Percentiles rank a stretch among this genome's conserved stretches.
These are phyloP conservation scores for Acanthurus lineatus DNA, from an alignment of 2,797 vertebrate species.

Conservation along the genomic window DNA sequence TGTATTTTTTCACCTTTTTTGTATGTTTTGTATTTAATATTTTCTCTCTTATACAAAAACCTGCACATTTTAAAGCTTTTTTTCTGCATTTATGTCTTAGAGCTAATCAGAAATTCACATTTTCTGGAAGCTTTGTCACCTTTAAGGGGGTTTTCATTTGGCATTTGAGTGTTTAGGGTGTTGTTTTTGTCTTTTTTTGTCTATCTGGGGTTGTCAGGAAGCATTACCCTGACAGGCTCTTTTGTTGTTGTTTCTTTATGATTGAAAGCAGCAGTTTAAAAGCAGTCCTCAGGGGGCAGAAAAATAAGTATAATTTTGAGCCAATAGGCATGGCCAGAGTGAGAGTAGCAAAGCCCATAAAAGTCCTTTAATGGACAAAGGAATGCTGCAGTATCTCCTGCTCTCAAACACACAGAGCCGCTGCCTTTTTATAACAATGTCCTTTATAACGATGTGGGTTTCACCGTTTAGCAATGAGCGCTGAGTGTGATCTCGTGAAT, in stretches of 20 bases:
- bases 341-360: constrained; percentile 69
- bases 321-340: constrained; percentile 62
- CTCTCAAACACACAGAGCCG: constrained; percentile 54
- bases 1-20: not conserved
- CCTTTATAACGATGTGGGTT: constrained; percentile 64
- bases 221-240: constrained; percentile 72
- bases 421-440: constrained; percentile 67
- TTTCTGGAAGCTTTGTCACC: constrained; percentile 18
- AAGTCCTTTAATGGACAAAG: constrained; percentile 78
- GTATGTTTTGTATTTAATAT: not conserved
- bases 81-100: constrained; percentile 1
- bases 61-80: not conserved
- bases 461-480: constrained; percentile 64
- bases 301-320: constrained; percentile 75
- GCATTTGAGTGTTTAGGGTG: constrained; percentile 61
- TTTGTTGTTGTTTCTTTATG: constrained; percentile 81
- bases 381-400: constrained; percentile 74
- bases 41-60: constrained; percentile 9
- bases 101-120: not conserved
- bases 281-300: constrained; percentile 68
- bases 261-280: constrained; percentile 76
- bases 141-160: constrained; percentile 29
- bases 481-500: constrained; percentile 78
- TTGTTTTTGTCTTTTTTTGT: constrained; percentile 73
- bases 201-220: constrained; percentile 80